These are phyloP conservation scores for Ophioninae sp. DNA, from an alignment of 2,888 invertebrate genomes.

Conservation along the genomic window DNA sequence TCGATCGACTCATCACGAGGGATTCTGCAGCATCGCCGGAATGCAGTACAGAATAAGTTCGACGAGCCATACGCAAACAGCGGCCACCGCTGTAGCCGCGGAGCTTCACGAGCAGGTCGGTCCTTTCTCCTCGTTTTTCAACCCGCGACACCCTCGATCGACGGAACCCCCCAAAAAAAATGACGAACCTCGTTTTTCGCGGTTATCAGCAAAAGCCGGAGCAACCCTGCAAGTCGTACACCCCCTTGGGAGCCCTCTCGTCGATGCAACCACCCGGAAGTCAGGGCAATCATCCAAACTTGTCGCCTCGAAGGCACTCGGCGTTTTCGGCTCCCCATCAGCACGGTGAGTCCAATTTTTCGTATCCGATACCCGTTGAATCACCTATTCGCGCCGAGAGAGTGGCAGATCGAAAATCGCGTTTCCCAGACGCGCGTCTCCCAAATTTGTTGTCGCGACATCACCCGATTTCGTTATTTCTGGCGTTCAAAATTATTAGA, in stretches of 20 bases:
- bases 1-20: conserved; percentile 89
- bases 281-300: conserved; percentile 78
- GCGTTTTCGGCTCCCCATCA: conserved; percentile 83
- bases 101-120: conserved; percentile 80
- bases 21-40: conserved; percentile 91
- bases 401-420: too few relatives aligned
- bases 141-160: too few relatives aligned
- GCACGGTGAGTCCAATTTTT: conserved; percentile 82
- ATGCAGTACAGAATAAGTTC: conserved; percentile 95
- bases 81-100: conserved; percentile 90
- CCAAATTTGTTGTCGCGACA: too few relatives aligned
- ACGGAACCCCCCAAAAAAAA: too few relatives aligned
- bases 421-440: too few relatives aligned
- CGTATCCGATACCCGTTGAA: conserved; percentile 68
- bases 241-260: conserved; percentile 91
- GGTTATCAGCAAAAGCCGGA: conserved; percentile 74
- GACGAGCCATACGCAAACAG: conserved; percentile 92
- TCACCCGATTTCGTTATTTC: too few relatives aligned
- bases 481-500: too few relatives aligned
- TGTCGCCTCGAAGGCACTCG: conserved; percentile 80
- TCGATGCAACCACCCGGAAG: conserved; percentile 93
- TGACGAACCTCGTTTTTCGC: conserved; percentile 5
- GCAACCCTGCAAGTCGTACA: conserved; percentile 86
- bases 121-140: too few relatives aligned
- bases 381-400: background rate